phyloP scores from a whole-genome alignment of 2,113 vertebrate species.

The Cavia aperea region DNA sequence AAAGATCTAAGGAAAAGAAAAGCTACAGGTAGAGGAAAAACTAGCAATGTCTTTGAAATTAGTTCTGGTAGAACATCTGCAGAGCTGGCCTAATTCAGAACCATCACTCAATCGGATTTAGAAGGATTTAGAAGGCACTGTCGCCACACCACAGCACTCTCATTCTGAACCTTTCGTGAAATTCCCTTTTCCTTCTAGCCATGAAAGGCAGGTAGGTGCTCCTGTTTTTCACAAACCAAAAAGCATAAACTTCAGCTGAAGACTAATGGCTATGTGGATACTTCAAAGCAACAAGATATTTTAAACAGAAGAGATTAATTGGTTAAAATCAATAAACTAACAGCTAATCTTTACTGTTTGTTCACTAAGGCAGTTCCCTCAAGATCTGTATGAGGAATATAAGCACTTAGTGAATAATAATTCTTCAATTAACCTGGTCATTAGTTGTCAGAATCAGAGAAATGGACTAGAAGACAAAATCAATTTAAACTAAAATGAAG shows the following conservation, averaged over 20 bases:
- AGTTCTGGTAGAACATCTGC: not conserved
- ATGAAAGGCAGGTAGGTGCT: not conserved
- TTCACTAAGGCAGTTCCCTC: not conserved
- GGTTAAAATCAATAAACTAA: slow-evolving; percentile 8
- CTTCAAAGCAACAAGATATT: not conserved
- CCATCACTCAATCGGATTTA: not conserved
- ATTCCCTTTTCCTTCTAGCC: not conserved
- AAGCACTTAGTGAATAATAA: not conserved
- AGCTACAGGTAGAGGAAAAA: not conserved
- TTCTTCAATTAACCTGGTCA: not conserved
- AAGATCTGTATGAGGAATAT: not conserved
- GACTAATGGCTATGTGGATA: not conserved
- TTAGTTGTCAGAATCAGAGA: slow-evolving; percentile 19
- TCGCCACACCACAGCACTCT: rapidly evolving
- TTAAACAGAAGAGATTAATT: slow-evolving; percentile 4
- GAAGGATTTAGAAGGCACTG: not conserved
- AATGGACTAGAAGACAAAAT: slow-evolving; percentile 1
- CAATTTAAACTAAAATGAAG: slow-evolving; percentile 14
- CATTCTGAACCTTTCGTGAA: not conserved
- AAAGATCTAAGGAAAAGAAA: not conserved
- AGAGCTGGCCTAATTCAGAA: not conserved
- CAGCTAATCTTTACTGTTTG: not conserved
- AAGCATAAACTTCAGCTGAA: not conserved
- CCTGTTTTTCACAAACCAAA: slow-evolving; percentile 1
- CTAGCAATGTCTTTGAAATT: not conserved